These are phyloP conservation scores for Stylophora pistillata DNA, from an alignment of 64 coral and sea anemone genomes.

Conservation along the genomic window DNA sequence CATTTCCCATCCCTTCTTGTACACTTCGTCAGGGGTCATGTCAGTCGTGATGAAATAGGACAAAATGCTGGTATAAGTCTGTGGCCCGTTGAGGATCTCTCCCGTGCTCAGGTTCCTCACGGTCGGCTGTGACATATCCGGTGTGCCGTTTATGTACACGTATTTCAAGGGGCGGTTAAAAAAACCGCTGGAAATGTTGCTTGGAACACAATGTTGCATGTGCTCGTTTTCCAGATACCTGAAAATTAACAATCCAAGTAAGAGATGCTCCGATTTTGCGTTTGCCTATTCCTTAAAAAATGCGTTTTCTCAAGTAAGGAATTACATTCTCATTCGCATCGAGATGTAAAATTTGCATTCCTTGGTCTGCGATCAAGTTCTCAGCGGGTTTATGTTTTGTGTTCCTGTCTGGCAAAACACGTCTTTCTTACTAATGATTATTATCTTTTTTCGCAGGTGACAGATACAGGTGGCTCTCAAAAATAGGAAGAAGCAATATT, in stretches of 20 bases:
- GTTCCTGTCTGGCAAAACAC: too few relatives aligned
- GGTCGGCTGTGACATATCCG: slow-evolving; percentile 16
- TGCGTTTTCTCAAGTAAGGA: too few relatives aligned
- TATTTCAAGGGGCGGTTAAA: slow-evolving; percentile 38
- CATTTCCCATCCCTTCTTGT: slow-evolving; percentile 56
- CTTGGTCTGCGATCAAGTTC: too few relatives aligned
- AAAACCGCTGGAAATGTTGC: slow-evolving; percentile 66
- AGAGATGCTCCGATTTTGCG: too few relatives aligned
- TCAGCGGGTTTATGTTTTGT: too few relatives aligned
- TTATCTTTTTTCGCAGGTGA: too few relatives aligned
- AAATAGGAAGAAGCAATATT: too few relatives aligned
- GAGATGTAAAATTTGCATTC: too few relatives aligned
- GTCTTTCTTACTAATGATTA: too few relatives aligned
- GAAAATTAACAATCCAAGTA: not conserved
- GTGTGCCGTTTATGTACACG: slow-evolving; percentile 39
- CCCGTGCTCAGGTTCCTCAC: slow-evolving; percentile 14
- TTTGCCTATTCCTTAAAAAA: too few relatives aligned
- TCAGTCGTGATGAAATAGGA: slow-evolving; percentile 44
- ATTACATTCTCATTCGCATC: too few relatives aligned
- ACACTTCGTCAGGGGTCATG: slow-evolving; percentile 47
- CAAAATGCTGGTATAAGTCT: slow-evolving; percentile 27
- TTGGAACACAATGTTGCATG: slow-evolving; percentile 56
- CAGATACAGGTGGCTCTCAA: too few relatives aligned
- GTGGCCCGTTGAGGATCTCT: not conserved
- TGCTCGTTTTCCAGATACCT: slow-evolving; percentile 55